A percentile compares a stretch with the other conserved stretches of the same genome.
Evolutionary conservation across 2,888 invertebrate genomes (phyloP).

Genomic region (Troides oblongomaculatus): DNA sequence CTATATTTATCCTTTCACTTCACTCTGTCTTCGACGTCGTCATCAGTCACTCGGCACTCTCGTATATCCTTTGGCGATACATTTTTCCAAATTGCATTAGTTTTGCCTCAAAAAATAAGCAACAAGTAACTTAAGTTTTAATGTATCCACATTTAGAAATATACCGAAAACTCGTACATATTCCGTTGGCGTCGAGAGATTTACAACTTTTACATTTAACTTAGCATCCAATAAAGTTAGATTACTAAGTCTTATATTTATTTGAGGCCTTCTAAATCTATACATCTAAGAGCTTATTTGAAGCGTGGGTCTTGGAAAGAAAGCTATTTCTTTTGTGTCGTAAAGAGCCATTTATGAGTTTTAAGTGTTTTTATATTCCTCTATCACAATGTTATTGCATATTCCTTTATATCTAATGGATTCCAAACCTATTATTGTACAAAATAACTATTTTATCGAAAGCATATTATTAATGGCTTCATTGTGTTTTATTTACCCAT

Average conservation of each 20-base stretch:
- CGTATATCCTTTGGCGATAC: no score
- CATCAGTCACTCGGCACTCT: no score
- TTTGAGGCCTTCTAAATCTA: constrained; percentile 10
- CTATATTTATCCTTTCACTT: no score
- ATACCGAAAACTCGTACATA: not conserved
- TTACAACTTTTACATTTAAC: constrained; percentile 42
- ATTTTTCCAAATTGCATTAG: no score
- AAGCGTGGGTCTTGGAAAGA: not conserved
- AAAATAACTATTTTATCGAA: not conserved
- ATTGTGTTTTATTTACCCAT: not conserved
- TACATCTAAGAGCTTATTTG: constrained; percentile 9
- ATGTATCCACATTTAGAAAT: not conserved
- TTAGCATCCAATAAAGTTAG: constrained; percentile 45
- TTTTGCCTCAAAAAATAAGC: no score
- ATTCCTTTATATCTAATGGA: not conserved
- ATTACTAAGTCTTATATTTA: constrained; percentile 19
- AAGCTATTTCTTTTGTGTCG: constrained; percentile 13
- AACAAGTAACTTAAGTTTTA: not conserved
- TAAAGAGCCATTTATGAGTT: constrained; percentile 7
- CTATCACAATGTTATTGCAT: not conserved
- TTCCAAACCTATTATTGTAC: not conserved
- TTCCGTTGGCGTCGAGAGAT: not conserved
- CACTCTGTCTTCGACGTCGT: no score
- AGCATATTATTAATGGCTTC: not conserved
- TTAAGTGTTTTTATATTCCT: constrained; percentile 7